Base-by-base conservation (phyloP, 2,888 invertebrate species). In the Rhabditoides inermis region DNA sequence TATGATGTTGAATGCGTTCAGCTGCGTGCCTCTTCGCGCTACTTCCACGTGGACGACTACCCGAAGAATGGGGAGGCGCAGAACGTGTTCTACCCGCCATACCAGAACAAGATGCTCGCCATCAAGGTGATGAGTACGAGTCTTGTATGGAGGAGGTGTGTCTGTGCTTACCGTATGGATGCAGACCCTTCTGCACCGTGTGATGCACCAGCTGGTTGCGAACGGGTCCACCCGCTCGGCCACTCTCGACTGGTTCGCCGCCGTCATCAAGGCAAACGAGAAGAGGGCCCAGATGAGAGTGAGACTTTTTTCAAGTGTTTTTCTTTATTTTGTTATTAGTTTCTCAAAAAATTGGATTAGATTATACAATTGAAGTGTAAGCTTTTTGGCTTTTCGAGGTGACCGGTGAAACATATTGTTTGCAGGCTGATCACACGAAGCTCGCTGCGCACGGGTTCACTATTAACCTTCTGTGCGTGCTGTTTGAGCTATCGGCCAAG, bases 401-500 rank as follows among this genome's bases (percentile, higher is more conserved):
- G n/a, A n/a, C n/a, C n/a, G n/a, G n/a, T n/a, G n/a, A n/a, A n/a
- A n/a, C n/a, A n/a, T n/a, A n/a, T n/a, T n/a, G n/a, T n/a, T 23
- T 73, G 7, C 68, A 80, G 78, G 86, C 86, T 30, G 90, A 91
- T 77, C 89, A 90, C 72, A 83, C 86, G 53, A 82, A 86, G 1
- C 82, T 91, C 0, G 88, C 90, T 12, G 87, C 89, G 4, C 92
- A 95, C 78, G 94, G 94, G 0, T 90, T 90, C 78, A 89, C 94
- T 86, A 81, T 94, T 68, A 98, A 95, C 81, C 79, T 94, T 20
- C 83, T 92, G 71, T 86, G 87, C 47, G 88, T 92, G 22, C 81
- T 98, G 63, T 94, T 94, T 77, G 84, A 87, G 78, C 81, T 98
- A 23, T 86, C 90, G 0, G 83, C 87, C 15, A 90, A 90, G 76